These are phyloP conservation scores for Zeuzera pyrina DNA, from an alignment of 2,888 invertebrate species.

Conservation along the genomic window DNA sequence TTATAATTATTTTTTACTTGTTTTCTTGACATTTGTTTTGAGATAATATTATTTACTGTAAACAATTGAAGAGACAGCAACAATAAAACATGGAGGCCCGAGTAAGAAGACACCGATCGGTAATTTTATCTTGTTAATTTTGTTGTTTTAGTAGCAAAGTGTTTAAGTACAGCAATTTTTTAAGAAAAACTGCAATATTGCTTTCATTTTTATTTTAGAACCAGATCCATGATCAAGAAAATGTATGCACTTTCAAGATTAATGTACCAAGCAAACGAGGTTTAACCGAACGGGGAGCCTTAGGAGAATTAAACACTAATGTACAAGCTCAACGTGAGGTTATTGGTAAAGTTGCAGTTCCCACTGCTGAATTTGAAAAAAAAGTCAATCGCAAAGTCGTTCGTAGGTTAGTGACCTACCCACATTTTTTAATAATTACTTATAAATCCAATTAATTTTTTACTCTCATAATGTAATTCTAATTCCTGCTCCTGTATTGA, in stretches of 20 bases:
- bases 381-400: constrained; percentile 30
- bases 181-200: constrained; percentile 1
- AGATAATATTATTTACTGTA: no score
- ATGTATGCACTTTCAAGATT: constrained; percentile 34
- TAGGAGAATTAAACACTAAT: constrained; percentile 58
- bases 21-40: no score
- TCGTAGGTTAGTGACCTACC: constrained; percentile 36
- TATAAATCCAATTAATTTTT: not conserved
- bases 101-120: constrained; percentile 41
- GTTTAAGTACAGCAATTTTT: constrained; percentile 2
- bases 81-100: no score
- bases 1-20: no score
- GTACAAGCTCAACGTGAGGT: constrained; percentile 43
- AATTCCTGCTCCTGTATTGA: not conserved
- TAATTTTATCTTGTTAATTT: constrained; percentile 21
- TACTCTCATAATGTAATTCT: not conserved
- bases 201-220: constrained; percentile 21
- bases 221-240: constrained; percentile 55
- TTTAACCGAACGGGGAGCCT: constrained; percentile 43
- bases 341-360: constrained; percentile 43
- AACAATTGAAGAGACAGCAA: no score
- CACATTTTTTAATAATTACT: constrained; percentile 7
- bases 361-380: constrained; percentile 50
- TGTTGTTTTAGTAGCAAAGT: constrained; percentile 5
- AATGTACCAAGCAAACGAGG: constrained; percentile 38